Evolutionary conservation across 2,113 vertebrate genomes (phyloP), one percentile per base, ranked within the genome.

Genomic region (Sturnus vulgaris): DNA sequence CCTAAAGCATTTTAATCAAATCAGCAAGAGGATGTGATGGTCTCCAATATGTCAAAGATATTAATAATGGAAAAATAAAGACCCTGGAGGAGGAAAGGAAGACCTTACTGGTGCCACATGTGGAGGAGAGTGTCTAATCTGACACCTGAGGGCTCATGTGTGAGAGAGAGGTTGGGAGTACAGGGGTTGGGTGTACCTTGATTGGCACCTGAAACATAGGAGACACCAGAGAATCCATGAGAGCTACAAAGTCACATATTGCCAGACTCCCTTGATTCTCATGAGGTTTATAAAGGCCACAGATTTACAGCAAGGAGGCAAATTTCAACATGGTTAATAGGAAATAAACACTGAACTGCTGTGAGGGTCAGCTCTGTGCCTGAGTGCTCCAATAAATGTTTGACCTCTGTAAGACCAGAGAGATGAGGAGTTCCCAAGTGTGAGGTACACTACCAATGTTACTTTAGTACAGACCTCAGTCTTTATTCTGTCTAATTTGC

Each of bases 151-250:
- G 2, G 3, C 25, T 35, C 21, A 2, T 4, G 2, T 27, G 27
- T 24, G 12, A 70, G 33, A 31, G 11, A 52, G 39, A 17, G 40
- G 5, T 42, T 42, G 40, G 40, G 40, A 42, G 12, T 69, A 13
- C 21, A n/a, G 39, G 19, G 40, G 5, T 42, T 42, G 40, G 40
- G 40, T 15, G 12, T 69, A 13, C 21, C 21, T 50, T 65, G 37
- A 21, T 0, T 63, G 39, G 16, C 28, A 24, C 35, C 39, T 47
- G 28, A 63, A 91, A 75, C 3, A 6, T 30, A 15, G 0, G 0
- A 63, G 23, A 75, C 47, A 73, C 11, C 4, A 24, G 47, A 39
- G 47, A 93, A 83, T 50, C 23, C 23, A 15, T 39, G 33, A 47
- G 15, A 37, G 3, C 14, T 57, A 35, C 30, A 66, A 59, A 81